phyloP scores from a whole-genome alignment of 2,797 vertebrate genomes.

The Poecilia picta region DNA sequence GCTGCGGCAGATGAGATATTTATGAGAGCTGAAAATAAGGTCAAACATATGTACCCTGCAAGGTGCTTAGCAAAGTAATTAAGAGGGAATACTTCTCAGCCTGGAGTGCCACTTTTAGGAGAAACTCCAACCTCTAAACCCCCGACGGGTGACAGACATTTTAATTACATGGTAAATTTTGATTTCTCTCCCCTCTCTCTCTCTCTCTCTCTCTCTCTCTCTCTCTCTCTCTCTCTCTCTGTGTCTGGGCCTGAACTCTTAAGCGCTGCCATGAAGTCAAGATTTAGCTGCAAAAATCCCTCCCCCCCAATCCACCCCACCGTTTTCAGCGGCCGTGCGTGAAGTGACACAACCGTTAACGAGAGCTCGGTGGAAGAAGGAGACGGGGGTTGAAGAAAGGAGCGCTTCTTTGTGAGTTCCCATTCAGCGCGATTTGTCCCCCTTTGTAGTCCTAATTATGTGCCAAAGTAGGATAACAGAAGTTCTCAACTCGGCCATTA shows the following conservation, averaged over 20 bases:
- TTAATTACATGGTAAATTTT: slow-evolving; percentile 88
- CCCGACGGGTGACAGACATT: slow-evolving; percentile 83
- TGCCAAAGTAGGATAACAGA: slow-evolving; percentile 99
- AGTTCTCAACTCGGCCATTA: slow-evolving; percentile 99
- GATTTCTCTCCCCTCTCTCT: slow-evolving; percentile 66
- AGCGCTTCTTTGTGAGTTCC: slow-evolving; percentile 94
- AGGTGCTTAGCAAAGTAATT: slow-evolving; percentile 79
- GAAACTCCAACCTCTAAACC: slow-evolving; percentile 76
- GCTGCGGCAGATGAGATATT: slow-evolving; percentile 71
- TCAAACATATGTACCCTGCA: slow-evolving; percentile 71
- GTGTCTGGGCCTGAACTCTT: slow-evolving; percentile 74
- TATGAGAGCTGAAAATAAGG: slow-evolving; percentile 71
- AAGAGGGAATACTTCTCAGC: slow-evolving; percentile 79
- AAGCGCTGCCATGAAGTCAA: slow-evolving; percentile 63
- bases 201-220: slow-evolving; percentile 46
- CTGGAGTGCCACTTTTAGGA: slow-evolving; percentile 81
- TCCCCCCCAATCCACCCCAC: too few relatives aligned
- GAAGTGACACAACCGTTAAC: slow-evolving; percentile 84
- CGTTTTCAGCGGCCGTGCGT: slow-evolving; percentile 44
- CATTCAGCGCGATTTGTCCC: slow-evolving; percentile 99
- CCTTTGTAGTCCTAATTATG: slow-evolving; percentile 99
- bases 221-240: slow-evolving; percentile 35
- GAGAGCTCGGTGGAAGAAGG: slow-evolving; percentile 83
- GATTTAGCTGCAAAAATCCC: slow-evolving; percentile 73
- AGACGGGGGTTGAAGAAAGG: slow-evolving; percentile 83